Conservation (phyloP, 2,888 invertebrate genomes). For the Orchesella flavescens region DNA sequence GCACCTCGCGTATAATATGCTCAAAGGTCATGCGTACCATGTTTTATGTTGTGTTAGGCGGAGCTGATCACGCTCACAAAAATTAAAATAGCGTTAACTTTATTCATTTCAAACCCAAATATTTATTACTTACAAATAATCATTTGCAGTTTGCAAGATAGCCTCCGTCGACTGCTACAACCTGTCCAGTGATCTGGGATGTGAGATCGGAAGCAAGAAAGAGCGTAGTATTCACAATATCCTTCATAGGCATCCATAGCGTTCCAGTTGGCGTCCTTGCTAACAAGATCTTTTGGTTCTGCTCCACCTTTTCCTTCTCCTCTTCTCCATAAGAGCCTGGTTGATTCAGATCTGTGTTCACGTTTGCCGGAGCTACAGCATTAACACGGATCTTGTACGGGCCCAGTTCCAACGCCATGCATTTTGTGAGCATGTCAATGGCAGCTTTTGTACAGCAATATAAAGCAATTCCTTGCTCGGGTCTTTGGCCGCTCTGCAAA, state of each 20-base stretch:
- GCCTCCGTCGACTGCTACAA: constrained; percentile 10
- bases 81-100: no score
- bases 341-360: constrained; percentile 74
- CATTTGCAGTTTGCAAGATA: background rate
- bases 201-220: constrained; percentile 6
- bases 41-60: no score
- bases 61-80: no score
- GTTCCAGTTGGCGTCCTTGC: background rate
- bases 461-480: constrained; percentile 53
- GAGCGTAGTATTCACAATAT: background rate
- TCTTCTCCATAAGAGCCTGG: no score
- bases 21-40: no score
- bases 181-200: constrained; percentile 3
- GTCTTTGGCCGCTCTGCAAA: background rate
- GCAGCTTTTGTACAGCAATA: constrained; percentile 76
- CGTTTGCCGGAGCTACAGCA: constrained; percentile 7
- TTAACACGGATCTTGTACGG: constrained; percentile 35
- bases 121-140: no score
- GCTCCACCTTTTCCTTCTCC: no score
- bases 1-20: no score
- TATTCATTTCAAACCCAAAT: no score
- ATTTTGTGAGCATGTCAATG: constrained; percentile 74
- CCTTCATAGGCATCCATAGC: background rate
- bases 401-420: constrained; percentile 32
- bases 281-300: background rate